A percentile compares a stretch with the other conserved stretches of the same genome.
phyloP scores from a whole-genome alignment of 2,113 vertebrate genomes.

The Furnarius figulus region DNA sequence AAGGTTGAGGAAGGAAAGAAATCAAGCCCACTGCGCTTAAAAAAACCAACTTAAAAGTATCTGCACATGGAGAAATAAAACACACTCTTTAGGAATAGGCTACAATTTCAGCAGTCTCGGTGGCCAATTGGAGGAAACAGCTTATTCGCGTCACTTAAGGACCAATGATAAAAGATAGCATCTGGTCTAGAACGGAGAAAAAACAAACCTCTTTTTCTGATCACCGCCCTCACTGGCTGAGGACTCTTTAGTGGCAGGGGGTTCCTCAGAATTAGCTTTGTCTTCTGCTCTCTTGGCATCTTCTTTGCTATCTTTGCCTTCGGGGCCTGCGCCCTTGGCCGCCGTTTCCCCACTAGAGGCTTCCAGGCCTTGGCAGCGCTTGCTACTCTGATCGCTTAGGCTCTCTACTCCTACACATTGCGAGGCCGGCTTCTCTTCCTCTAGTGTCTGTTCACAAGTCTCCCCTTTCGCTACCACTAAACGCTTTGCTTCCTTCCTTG shows the following conservation, averaged over 20 bases:
- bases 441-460: slow-evolving; percentile 77
- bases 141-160: slow-evolving; percentile 74
- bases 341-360: slow-evolving; percentile 77
- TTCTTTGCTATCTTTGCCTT: slow-evolving; percentile 80
- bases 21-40: slow-evolving; percentile 43
- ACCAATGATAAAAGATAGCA: slow-evolving; percentile 92
- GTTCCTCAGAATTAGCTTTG: slow-evolving; percentile 78
- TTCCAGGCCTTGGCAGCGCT: slow-evolving; percentile 79
- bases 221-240: slow-evolving; percentile 95
- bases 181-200: slow-evolving; percentile 98
- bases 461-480: slow-evolving; percentile 83
- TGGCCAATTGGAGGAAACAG: slow-evolving; percentile 77
- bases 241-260: slow-evolving; percentile 92
- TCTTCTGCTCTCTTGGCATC: slow-evolving; percentile 89
- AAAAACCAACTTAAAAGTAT: slow-evolving; percentile 8
- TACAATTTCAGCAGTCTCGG: slow-evolving; percentile 68
- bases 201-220: slow-evolving; percentile 99
- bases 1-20: slow-evolving; percentile 70
- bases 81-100: slow-evolving; percentile 57
- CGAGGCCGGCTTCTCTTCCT: slow-evolving; percentile 82
- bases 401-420: slow-evolving; percentile 81
- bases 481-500: slow-evolving; percentile 80
- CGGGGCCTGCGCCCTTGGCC: slow-evolving; percentile 81
- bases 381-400: slow-evolving; percentile 85
- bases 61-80: slow-evolving; percentile 68